Evolutionary conservation across 1,140 invertebrate genomes (phyloP), one percentile per base, ranked within the genome.

Genomic region (Proctacanthus coquilletti): DNA sequence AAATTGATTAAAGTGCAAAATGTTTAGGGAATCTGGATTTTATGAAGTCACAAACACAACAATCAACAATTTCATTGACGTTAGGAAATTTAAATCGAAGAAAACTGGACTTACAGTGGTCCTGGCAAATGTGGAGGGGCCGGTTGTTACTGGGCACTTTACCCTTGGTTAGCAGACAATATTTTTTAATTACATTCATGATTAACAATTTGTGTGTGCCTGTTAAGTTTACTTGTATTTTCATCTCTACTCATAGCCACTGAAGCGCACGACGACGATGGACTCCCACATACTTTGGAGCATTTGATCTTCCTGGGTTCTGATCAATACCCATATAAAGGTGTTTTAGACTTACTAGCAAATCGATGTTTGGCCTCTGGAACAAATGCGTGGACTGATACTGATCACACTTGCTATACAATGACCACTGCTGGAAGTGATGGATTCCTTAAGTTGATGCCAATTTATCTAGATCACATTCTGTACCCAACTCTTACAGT

Each of bases 271-370:
- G 84, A 88, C 63, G 84, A 93, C 64, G 86, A 93, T 70, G 89
- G 89, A 3, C 55, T 94, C 25, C 88, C 88, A 1, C 88, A 94
- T 53, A 93, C 88, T 10, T 63, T 94, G 56, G 88, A 94, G 53
- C 89, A 95, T 64, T 68, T 94, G 5, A 74, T 94, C 14, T 94
- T 94, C 61, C 64, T 94, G 51, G 89, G 89, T 2, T 89, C 84
- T 52, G 75, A 91, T 58, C 68, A 80, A 1, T 93, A 88, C 63
- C 91, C 88, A 0, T 93, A 84, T 48, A 84, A 87, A 65, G 86
- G 88, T 10, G 74, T 92, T 34, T 62, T 94, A 29, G 88, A 94
- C 61, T 63, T 91, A 18, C 56, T 91, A 30, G 86, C 88, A 5
- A 92, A 89, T 58, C 69, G 86, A 19, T 92, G 86, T 51, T 65